Evolutionary conservation across 1,140 invertebrate genomes (phyloP).

Genomic region (Harpegnathos saltator): DNA sequence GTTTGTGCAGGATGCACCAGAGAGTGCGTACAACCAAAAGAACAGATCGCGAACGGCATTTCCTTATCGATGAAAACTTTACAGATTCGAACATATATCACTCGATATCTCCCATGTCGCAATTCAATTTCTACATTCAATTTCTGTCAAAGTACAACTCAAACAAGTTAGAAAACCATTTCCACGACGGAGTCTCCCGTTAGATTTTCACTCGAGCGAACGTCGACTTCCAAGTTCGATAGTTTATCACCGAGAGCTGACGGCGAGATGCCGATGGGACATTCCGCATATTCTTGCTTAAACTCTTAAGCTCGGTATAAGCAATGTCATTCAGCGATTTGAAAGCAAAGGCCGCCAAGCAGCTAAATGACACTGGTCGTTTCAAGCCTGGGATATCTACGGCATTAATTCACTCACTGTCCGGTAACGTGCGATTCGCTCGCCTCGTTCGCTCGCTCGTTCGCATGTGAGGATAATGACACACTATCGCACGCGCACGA

Average conservation of each 20-base stretch:
- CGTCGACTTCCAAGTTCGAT: not conserved
- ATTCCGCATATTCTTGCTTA: conserved; percentile 8
- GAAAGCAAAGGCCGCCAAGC: conserved; percentile 19
- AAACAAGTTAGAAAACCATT: not conserved
- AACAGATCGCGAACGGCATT: too few relatives aligned
- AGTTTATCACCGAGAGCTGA: not conserved
- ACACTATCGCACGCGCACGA: not conserved
- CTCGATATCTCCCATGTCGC: too few relatives aligned
- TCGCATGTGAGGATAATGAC: not conserved
- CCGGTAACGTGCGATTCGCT: too few relatives aligned
- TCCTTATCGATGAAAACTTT: too few relatives aligned
- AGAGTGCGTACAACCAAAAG: not conserved
- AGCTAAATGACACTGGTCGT: conserved; percentile 1
- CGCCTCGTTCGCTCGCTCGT: too few relatives aligned
- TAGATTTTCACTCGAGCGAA: not conserved
- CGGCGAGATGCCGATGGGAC: not conserved
- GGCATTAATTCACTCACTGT: conserved; percentile 24
- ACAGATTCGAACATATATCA: too few relatives aligned
- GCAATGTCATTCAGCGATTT: conserved; percentile 17
- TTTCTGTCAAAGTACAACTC: too few relatives aligned
- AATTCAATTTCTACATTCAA: too few relatives aligned
- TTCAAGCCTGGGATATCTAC: conserved; percentile 13
- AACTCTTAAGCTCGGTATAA: not conserved
- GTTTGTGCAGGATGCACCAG: conserved; percentile 15
- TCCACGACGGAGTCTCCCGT: not conserved